A percentile compares a stretch with the other conserved stretches of the same genome.
These are phyloP conservation scores for Campylorhamphus procurvoides DNA, from an alignment of 2,113 vertebrate species.

Conservation along the genomic window DNA sequence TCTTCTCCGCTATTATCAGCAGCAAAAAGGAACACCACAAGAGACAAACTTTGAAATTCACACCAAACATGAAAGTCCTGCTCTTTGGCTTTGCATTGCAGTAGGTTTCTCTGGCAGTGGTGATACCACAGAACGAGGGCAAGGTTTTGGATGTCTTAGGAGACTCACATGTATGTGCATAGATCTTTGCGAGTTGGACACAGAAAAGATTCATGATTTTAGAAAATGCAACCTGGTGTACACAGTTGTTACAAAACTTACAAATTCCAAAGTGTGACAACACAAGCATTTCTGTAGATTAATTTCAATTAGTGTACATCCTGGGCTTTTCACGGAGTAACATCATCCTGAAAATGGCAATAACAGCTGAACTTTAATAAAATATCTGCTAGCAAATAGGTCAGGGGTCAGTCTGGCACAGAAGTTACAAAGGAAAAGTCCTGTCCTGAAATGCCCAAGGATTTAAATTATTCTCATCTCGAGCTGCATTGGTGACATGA, in stretches of 20 bases:
- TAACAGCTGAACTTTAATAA: not conserved
- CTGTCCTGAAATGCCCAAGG: not conserved
- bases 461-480: not conserved
- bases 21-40: not conserved
- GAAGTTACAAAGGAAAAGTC: not conserved
- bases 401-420: not conserved
- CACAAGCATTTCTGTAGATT: not conserved
- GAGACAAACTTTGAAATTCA: not conserved
- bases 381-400: not conserved
- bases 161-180: not conserved
- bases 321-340: not conserved
- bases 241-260: not conserved
- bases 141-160: not conserved
- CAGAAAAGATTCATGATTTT: not conserved
- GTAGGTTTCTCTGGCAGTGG: not conserved
- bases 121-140: not conserved
- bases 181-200: not conserved
- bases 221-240: not conserved
- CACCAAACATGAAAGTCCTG: not conserved
- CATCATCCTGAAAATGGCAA: not conserved
- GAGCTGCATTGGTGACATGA: not conserved
- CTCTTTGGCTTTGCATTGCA: not conserved
- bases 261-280: not conserved
- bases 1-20: not conserved
- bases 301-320: not conserved